Percentiles rank a stretch among this genome's conserved stretches.
These are phyloP conservation scores for Gonatopus flavifemur DNA, from an alignment of 1,140 invertebrate genomes.

Conservation along the genomic window DNA sequence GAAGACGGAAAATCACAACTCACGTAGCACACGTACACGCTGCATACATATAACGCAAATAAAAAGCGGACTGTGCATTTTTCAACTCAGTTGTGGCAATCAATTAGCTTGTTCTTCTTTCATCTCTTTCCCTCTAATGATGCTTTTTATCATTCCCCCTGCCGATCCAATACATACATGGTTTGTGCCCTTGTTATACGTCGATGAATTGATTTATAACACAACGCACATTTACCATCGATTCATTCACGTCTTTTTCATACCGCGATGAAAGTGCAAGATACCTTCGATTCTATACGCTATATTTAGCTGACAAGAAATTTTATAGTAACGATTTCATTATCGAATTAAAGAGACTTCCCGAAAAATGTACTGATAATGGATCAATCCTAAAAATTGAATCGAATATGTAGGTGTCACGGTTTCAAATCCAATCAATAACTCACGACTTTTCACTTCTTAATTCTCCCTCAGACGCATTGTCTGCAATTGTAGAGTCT, in stretches of 20 bases:
- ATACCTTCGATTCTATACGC: no score
- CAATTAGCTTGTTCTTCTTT: slow-evolving; percentile 21
- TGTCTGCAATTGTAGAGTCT: no score
- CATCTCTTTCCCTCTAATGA: slow-evolving; percentile 1
- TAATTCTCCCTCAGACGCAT: no score
- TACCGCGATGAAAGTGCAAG: no score
- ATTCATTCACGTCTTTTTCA: slow-evolving; percentile 17
- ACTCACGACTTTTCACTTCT: no score
- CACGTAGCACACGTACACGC: not conserved
- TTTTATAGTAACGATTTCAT: slow-evolving; percentile 25
- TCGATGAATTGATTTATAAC: slow-evolving; percentile 29
- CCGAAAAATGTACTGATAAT: no score
- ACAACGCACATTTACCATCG: slow-evolving; percentile 23
- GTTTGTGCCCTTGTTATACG: no score
- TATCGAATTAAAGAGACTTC: no score
- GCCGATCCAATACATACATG: slow-evolving; percentile 6
- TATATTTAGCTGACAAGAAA: slow-evolving; percentile 25
- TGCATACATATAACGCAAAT: not conserved
- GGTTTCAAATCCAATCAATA: no score
- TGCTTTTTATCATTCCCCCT: not conserved
- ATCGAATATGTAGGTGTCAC: no score
- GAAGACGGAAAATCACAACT: not conserved
- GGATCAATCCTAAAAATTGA: no score
- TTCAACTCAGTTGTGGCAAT: slow-evolving; percentile 19
- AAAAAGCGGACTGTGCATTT: slow-evolving; percentile 12